Base-by-base conservation (phyloP, 2,113 vertebrate species). In the Solea solea region DNA sequence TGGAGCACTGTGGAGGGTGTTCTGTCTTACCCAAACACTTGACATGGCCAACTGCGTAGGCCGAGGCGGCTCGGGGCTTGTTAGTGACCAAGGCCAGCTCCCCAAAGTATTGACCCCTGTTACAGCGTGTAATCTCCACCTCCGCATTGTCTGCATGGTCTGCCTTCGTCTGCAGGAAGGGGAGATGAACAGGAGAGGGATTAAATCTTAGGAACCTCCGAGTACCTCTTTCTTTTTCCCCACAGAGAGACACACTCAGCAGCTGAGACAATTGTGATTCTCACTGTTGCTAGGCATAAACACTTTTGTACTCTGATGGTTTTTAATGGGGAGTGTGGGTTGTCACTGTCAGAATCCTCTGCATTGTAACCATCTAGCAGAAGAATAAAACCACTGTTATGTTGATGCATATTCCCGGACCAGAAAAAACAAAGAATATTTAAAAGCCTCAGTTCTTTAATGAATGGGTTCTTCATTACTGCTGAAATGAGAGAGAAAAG, bases 21-120 rank as follows among this genome's bases (percentile, higher is more conserved):
- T 53, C 39, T 2, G 13, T 78, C 79, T 95, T 94, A 98, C 98
- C 95, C 95, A 99, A 95, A 94, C 95, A 98, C 84, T 98, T 98
- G 88, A 99, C 94, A 14, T 93, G 91, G 52, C 97, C 96, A 75
- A 95, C 94, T 58, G 97, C 96, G 60, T 99, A 99, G 59, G 95
- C 98, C 16, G 98, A 99, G 85, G 98, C 98, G 52, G 98, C 98
- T 82, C 98, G 94, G 81, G 97, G 98, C 91, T 99, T 99, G 92
- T 99, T 99, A 86, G 97, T 98, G 92, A 99, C 97, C 56, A 99
- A 91, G 70, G 97, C 97, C 87, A 99, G 95, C 85, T 99, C 98
- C 88, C 98, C 98, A 64, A 99, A 99, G 93, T 99, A 99, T 48
- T 99, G 98, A 72, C 97, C 98, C 92, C 94, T 95, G 86, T 86